Conservation (phyloP, 2,888 invertebrate genomes). For the Andrena bucephala region DNA sequence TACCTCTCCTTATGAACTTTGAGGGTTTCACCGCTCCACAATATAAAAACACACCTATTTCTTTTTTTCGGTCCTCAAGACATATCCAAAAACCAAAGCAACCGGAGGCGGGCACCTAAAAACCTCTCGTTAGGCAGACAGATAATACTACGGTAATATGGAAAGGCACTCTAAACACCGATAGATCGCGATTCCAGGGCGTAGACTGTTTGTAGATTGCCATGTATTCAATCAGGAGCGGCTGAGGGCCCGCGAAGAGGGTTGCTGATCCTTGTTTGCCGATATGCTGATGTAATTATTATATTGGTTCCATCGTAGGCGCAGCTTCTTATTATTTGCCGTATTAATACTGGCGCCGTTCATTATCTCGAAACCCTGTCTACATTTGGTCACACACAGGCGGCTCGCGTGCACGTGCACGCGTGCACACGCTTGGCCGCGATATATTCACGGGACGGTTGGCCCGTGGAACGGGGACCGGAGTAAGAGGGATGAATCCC, state of each 20-base stretch:
- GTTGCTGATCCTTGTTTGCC: conserved; percentile 84
- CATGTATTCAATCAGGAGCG: conserved; percentile 61
- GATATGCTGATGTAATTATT: conserved; percentile 85
- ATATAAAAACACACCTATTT: too few relatives aligned
- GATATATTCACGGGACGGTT: conserved; percentile 20
- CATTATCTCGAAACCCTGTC: conserved; percentile 70
- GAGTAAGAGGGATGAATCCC: conserved; percentile 51
- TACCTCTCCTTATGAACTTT: too few relatives aligned
- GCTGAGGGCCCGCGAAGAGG: conserved; percentile 67
- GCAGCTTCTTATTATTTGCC: conserved; percentile 77
- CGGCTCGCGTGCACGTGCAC: background rate
- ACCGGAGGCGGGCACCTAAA: too few relatives aligned
- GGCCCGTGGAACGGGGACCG: conserved; percentile 13
- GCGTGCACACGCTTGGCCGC: background rate
- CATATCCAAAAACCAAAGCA: too few relatives aligned
- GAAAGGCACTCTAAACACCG: conserved; percentile 6
- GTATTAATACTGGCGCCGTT: conserved; percentile 76
- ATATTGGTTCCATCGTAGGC: conserved; percentile 79
- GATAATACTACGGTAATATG: background rate
- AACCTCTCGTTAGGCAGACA: too few relatives aligned
- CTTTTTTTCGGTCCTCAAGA: too few relatives aligned
- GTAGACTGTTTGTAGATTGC: conserved; percentile 70
- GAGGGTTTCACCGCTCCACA: too few relatives aligned
- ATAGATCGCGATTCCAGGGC: conserved; percentile 19
- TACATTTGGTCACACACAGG: conserved; percentile 18